phyloP scores from a whole-genome alignment of 1,140 invertebrate species.

The Parapsyche elsis region DNA sequence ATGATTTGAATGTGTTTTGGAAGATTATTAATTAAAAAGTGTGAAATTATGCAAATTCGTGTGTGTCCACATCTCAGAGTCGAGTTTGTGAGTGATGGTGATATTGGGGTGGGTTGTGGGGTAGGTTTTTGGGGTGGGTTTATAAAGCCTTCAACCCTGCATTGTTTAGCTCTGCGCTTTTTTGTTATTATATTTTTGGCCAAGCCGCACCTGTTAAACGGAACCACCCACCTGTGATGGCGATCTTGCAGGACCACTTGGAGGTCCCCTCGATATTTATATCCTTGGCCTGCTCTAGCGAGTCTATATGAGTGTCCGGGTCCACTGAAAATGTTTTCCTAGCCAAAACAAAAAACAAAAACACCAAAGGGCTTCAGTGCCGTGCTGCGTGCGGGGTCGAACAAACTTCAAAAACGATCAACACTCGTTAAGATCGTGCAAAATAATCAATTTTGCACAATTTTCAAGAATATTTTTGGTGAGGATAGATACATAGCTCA shows the following conservation, averaged over 20 bases:
- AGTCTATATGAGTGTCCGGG: constrained; percentile 98
- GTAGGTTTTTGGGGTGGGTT: background rate
- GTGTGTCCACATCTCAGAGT: no score
- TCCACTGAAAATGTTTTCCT: constrained; percentile 98
- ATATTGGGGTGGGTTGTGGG: background rate
- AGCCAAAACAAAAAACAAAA: constrained; percentile 51
- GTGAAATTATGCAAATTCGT: no score
- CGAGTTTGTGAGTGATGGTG: background rate
- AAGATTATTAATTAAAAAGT: background rate
- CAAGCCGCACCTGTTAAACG: constrained; percentile 61
- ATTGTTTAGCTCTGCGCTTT: constrained; percentile 36
- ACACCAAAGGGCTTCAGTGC: constrained; percentile 50
- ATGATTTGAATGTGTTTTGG: background rate
- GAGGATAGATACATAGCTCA: no score
- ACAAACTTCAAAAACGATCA: background rate
- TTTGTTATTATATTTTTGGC: constrained; percentile 7
- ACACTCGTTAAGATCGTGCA: no score
- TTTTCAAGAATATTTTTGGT: no score
- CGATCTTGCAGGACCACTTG: constrained; percentile 99
- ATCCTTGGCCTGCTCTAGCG: constrained; percentile 96
- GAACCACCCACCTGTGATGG: constrained; percentile 87
- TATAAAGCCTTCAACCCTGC: constrained; percentile 45
- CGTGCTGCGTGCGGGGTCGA: constrained; percentile 34
- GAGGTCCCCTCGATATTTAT: constrained; percentile 99
- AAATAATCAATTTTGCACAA: no score